Base-by-base conservation (phyloP, 2,888 invertebrate genomes). In the Saturnia pavonia region DNA sequence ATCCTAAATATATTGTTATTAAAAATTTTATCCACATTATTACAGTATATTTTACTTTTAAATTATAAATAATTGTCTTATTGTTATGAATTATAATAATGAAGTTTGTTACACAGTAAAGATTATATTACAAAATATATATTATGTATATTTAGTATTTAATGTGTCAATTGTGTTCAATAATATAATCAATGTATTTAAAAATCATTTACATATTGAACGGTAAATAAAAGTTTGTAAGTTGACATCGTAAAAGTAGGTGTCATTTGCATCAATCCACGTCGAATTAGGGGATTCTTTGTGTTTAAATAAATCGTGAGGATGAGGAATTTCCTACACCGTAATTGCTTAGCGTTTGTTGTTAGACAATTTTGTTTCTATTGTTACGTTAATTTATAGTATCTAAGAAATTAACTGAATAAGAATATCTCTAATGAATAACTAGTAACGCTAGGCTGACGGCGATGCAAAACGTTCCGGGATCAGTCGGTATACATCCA, bases 201-300 rank as follows among this genome's bases (percentile, higher is more conserved):
- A 27, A 25, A 9, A 25, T 57, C 14, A 57, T 57, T 25, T 25
- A 57, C 1, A 12, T 8, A 65, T n/a, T 2, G 51, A 51, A 70
- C 70, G 51, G 70, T 22, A 70, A 70, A 70, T 70, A 51, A 51
- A 70, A 67, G 0, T 70, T 70, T 54, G 70, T 70, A 66, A 42
- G 40, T 19, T 68, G 69, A 69, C 45, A 40, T 40, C 22, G 14
- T 0, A 0, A 0, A 72, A 75, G 70, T 57, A 71, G 68, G 68
- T 91, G 92, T 91, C 91, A 87, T 91, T 90, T 91, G 88, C 92
- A 92, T 91, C 85, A 88, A 89, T 91, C 89, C 84, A 83, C 83
- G 90, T 90, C 90, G 85, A 81, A 87, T 89, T 88, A 88, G 85
- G 82, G 86, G 85, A 90, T 91, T 88, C 87, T 85, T 86, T 77